Percentiles rank a stretch among this genome's conserved stretches.
phyloP scores from a whole-genome alignment of 2,888 invertebrate genomes.

The Nymphalis urticae region DNA sequence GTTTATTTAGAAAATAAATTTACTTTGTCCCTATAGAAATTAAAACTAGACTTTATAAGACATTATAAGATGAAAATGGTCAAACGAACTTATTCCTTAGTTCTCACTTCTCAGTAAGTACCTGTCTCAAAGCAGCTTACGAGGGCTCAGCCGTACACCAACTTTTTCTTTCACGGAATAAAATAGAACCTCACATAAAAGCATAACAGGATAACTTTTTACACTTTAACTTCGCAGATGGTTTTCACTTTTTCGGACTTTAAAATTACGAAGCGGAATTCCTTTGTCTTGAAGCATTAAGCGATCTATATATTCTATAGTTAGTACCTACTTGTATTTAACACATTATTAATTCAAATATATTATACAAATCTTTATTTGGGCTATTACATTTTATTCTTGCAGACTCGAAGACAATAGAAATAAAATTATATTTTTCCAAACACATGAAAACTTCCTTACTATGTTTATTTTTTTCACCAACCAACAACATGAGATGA shows the following conservation, averaged over 20 bases:
- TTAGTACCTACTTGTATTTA: no score
- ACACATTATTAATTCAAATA: no score
- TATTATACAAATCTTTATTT: no score
- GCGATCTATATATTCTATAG: not conserved
- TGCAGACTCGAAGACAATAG: no score
- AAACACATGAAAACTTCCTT: no score
- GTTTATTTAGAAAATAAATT: not conserved
- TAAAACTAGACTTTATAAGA: not conserved
- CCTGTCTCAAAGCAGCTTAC: constrained; percentile 50
- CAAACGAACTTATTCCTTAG: constrained; percentile 2
- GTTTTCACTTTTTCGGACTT: constrained; percentile 36
- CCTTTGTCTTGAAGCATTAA: not conserved
- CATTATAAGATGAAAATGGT: constrained; percentile 8
- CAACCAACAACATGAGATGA: no score
- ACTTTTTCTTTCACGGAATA: constrained; percentile 6
- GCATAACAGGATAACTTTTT: constrained; percentile 39
- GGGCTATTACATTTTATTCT: no score
- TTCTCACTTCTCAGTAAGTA: constrained; percentile 39
- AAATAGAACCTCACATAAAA: constrained; percentile 32
- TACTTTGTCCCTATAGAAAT: not conserved
- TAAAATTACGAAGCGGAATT: constrained; percentile 25
- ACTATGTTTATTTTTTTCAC: no score
- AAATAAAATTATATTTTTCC: no score
- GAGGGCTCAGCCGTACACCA: constrained; percentile 38
- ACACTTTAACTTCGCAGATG: constrained; percentile 38